Base-by-base conservation (phyloP, 2,888 invertebrate genomes). In the Baccha elongata region DNA sequence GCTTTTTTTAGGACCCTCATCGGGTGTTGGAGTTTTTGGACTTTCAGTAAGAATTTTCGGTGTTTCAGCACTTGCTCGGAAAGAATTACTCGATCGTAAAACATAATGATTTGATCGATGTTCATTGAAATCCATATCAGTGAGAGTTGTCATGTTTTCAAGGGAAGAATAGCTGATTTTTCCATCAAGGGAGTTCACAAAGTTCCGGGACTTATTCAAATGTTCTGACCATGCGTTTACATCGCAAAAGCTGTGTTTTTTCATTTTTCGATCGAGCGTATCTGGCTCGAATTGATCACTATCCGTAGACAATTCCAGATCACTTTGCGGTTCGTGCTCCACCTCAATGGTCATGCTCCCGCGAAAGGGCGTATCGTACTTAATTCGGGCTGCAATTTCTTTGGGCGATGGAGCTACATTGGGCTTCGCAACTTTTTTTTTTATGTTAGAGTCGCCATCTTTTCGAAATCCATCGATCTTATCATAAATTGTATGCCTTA, bases 261-360 rank as follows among this genome's bases (percentile, higher is more conserved):
- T 93, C 46, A 95, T 94, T 87, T 96, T 96, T 23, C 96, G 92
- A 87, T 97, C 97, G 69, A 97, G 91, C 0, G 97, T 97, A 85
- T 97, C 96, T 0, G 96, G 96, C 89, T 97, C 97, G 86, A 96
- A 97, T 67, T 94, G 94, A 86, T 96, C 96, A 1, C 96, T 96
- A 42, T 91, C 91, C 0, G 91, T 91, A 5, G 89, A 89, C 5
- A 89, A 86, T 87, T 96, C 96, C 71, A 95, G 93, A 55, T 95
- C 94, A 87, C 96, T 95, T 86, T 95, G 94, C 0, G 96, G 94
- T 17, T 95, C 94, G 88, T 96, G 96, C 88, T 95, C 95, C 0
- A 96, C 95, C 91, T 96, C 96, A 79, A 97, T 97, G 29, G 96
- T 95, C 87, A 97, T 91, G 86, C 95, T 96, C 6, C 96, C 96